Evolutionary conservation across 2,888 invertebrate genomes (phyloP).

Genomic region (Agonopterix heracliana): DNA sequence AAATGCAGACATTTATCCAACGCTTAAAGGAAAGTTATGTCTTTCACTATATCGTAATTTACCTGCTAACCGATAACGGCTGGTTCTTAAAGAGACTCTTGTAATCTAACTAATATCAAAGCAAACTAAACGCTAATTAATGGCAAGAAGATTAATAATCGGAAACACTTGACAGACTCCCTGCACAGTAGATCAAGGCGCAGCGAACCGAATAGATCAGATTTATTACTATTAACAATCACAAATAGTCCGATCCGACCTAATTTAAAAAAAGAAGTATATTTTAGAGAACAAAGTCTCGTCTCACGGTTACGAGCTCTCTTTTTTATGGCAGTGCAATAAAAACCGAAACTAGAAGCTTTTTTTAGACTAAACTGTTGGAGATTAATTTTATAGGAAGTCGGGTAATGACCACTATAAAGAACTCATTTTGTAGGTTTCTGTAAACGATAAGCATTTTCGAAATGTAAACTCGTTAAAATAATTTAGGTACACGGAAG

Average conservation of each 20-base stretch:
- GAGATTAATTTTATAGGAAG: constrained; percentile 47
- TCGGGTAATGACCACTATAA: constrained; percentile 39
- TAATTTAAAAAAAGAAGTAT: constrained; percentile 7
- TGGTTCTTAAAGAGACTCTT: too few species aligned
- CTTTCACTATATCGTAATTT: too few species aligned
- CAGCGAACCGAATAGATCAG: constrained; percentile 29
- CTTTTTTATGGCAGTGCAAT: constrained; percentile 56
- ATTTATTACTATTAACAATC: constrained; percentile 47
- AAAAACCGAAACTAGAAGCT: constrained; percentile 55
- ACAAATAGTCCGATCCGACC: constrained; percentile 46
- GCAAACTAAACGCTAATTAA: constrained; percentile 1
- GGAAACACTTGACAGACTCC: constrained; percentile 6
- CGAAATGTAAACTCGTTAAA: neutral
- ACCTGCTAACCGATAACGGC: too few species aligned
- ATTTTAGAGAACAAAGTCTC: constrained; percentile 20
- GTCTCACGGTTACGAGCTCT: constrained; percentile 48
- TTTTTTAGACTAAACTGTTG: constrained; percentile 49
- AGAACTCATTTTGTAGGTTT: constrained; percentile 31
- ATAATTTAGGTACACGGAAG: neutral
- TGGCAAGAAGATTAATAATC: constrained; percentile 5
- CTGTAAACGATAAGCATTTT: neutral
- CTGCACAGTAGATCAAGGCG: constrained; percentile 6
- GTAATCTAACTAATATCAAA: constrained; percentile 1
- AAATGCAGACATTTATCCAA: too few species aligned
- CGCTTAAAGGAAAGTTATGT: too few species aligned